Evolutionary conservation across 2,888 invertebrate genomes (phyloP).

Genomic region (Pinctada fucata): DNA sequence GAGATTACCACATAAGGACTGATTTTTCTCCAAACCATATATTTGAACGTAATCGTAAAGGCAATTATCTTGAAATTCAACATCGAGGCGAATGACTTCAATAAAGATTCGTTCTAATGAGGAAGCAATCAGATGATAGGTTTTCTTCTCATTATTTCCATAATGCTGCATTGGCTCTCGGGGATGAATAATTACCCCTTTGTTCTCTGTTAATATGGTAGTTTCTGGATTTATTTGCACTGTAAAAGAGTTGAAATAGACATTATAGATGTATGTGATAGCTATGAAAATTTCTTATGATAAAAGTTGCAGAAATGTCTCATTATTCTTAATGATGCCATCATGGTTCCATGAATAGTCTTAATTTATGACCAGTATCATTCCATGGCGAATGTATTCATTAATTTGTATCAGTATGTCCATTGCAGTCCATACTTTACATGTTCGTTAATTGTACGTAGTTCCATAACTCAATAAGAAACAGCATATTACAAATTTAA

Average conservation of each 20-base stretch:
- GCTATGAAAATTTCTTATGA: too few species aligned
- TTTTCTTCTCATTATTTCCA: constrained; percentile 30
- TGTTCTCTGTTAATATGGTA: background rate
- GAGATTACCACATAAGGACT: constrained; percentile 40
- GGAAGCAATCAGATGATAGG: constrained; percentile 34
- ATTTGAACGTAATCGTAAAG: constrained; percentile 52
- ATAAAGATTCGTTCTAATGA: constrained; percentile 40
- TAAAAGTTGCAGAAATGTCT: too few species aligned
- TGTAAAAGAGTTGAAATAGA: background rate
- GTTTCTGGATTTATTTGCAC: constrained; percentile 17
- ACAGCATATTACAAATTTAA: too few species aligned
- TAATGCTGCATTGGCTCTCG: constrained; percentile 29
- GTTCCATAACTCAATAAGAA: too few species aligned
- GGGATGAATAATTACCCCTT: background rate
- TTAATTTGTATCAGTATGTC: too few species aligned
- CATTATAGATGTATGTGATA: too few species aligned
- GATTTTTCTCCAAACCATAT: constrained; percentile 22
- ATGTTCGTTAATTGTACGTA: too few species aligned
- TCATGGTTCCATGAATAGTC: too few species aligned
- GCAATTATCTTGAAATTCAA: constrained; percentile 55
- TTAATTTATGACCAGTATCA: too few species aligned
- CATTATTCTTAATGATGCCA: too few species aligned
- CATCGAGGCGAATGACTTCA: constrained; percentile 33
- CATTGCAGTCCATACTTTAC: too few species aligned
- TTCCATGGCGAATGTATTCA: too few species aligned